Conservation (phyloP, 2,113 vertebrate species). For the Dicentrarchus labrax region DNA sequence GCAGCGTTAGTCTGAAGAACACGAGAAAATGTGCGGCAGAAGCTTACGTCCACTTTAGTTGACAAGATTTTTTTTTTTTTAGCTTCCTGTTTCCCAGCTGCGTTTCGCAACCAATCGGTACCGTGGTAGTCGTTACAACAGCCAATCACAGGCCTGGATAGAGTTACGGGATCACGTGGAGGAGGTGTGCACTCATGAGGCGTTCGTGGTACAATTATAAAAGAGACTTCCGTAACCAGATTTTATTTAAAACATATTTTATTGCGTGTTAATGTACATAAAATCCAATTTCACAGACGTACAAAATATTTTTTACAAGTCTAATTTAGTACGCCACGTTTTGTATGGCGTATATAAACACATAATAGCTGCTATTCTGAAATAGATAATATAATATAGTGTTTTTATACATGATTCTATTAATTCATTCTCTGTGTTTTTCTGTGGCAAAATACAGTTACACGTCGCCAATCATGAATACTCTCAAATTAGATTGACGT, state of each 20-base stretch:
- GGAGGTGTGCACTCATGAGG: not conserved
- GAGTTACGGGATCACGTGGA: not conserved
- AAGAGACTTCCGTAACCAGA: not conserved
- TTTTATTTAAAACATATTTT: not conserved
- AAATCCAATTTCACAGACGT: not conserved
- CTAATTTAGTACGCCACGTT: too few species aligned
- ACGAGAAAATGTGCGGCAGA: not conserved
- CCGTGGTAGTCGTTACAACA: slow-evolving; percentile 24
- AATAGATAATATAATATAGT: not conserved
- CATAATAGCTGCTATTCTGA: not conserved
- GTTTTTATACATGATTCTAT: not conserved
- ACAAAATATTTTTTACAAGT: fast-evolving
- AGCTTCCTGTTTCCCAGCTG: slow-evolving; percentile 80
- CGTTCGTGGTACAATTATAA: not conserved
- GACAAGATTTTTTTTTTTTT: slow-evolving; percentile 43
- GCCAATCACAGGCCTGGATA: slow-evolving; percentile 65
- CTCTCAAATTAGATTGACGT: not conserved
- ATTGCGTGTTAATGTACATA: too few species aligned
- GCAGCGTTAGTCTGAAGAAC: not conserved
- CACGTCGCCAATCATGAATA: not conserved
- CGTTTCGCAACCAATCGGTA: slow-evolving; percentile 74
- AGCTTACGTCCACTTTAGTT: slow-evolving; percentile 49
- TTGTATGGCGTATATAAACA: too few species aligned
- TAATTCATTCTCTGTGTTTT: not conserved
- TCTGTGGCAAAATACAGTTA: not conserved